These are phyloP conservation scores for Neoaliturus tenellus DNA, from an alignment of 2,888 invertebrate genomes.

Conservation along the genomic window DNA sequence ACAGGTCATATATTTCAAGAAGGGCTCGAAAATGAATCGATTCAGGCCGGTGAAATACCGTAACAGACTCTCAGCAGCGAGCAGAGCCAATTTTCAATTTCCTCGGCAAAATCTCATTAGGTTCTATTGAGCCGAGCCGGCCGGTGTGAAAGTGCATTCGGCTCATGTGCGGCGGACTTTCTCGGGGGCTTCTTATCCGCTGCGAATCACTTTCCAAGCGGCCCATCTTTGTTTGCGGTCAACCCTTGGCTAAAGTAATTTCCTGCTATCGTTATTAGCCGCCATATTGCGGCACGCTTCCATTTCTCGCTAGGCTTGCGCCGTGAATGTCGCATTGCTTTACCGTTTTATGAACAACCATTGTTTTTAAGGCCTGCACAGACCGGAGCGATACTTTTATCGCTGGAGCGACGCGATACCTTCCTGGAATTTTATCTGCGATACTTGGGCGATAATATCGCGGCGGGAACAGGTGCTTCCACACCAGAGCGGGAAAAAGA, in stretches of 20 bases:
- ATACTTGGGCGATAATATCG: too few relatives aligned
- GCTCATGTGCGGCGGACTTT: constrained; percentile 23
- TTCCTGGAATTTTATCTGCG: too few relatives aligned
- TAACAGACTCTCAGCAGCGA: constrained; percentile 24
- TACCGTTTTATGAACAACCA: too few relatives aligned
- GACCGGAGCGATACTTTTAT: too few relatives aligned
- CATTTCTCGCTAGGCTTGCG: not conserved
- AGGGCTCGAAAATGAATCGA: not conserved
- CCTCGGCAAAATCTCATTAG: constrained; percentile 41
- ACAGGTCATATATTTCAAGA: not conserved
- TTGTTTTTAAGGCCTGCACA: too few relatives aligned
- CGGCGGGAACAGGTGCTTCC: too few relatives aligned
- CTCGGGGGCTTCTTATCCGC: constrained; percentile 24
- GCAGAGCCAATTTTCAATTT: constrained; percentile 37
- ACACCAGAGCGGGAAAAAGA: too few relatives aligned
- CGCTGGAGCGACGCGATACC: too few relatives aligned
- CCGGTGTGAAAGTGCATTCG: constrained; percentile 32
- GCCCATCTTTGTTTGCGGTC: constrained; percentile 35
- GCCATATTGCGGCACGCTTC: constrained; percentile 2
- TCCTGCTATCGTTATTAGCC: constrained; percentile 19
- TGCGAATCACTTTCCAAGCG: constrained; percentile 31
- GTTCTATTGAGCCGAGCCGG: constrained; percentile 32
- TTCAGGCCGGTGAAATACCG: constrained; percentile 25
- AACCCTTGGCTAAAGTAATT: constrained; percentile 24
- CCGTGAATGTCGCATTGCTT: too few relatives aligned